Evolutionary conservation across 2,888 invertebrate species (phyloP), one percentile per base, ranked within the genome.

Genomic region (Macrosiphum euphorbiae): DNA sequence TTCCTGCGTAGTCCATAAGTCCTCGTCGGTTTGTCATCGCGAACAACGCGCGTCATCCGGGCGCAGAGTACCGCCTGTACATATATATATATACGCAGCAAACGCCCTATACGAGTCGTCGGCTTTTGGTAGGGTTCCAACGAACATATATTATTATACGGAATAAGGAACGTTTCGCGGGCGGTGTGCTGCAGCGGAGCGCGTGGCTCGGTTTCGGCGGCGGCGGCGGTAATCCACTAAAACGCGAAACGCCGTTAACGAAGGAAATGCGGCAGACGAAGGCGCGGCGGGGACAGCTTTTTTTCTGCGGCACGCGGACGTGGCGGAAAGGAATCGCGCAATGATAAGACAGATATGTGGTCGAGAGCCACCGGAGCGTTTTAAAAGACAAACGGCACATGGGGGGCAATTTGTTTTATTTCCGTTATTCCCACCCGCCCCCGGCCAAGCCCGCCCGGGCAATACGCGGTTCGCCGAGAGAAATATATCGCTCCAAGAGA

Each of bases 331-430:
- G 67, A 86, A 90, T 67, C 86, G 90, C 52, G 88, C 61, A 90
- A 94, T 90, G 93, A 94, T 94, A 55, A 85, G 86, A 94, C 90
- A 61, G 93, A 90, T 47, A 44, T 44, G 93, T 93, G 90, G 88
- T 55, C 85, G 35, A 84, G 50, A 90, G 86, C 90, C 93, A 94
- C 89, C 58, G 90, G 90, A 90, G 90, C 90, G 90, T 94, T 90
- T 78, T 85, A 94, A 90, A 90, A 94, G 93, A 94, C 93, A 94
- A 94, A 94, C 90, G 93, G 90, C 93, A 94, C 93, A 41, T 90
- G 93, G 90, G 86, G 58, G 86, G 61, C 90, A 52, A 94, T 94
- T 94, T 90, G 86, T 94, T 90, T 90, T 90, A 67, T 90, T 67
- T 87, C n/a, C 52, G 90, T 90, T 41, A 41, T 88, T n/a, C 4